These are phyloP conservation scores for Ischnura elegans DNA, from an alignment of 2,888 invertebrate species.

Conservation along the genomic window DNA sequence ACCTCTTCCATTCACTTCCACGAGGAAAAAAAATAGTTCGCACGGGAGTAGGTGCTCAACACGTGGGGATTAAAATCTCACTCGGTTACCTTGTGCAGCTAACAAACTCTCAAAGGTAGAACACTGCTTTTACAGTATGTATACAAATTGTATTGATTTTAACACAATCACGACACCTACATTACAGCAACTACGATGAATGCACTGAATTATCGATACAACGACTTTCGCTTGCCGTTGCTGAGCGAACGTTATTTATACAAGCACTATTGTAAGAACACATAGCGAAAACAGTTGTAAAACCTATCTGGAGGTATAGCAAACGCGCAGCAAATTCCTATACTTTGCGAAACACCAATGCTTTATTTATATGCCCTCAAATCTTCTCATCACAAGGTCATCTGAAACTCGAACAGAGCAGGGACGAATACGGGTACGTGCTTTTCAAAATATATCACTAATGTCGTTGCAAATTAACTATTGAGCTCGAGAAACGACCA, in stretches of 20 bases:
- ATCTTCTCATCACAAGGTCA: not conserved
- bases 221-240: too few species aligned
- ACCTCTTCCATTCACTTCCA: not conserved
- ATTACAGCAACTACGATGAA: too few species aligned
- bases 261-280: too few species aligned
- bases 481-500: too few species aligned
- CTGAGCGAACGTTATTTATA: too few species aligned
- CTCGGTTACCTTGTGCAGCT: too few species aligned
- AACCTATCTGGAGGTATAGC: not conserved
- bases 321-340: not conserved
- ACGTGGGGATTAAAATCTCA: not conserved
- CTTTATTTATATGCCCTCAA: not conserved
- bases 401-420: not conserved
- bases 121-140: not conserved
- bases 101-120: too few species aligned
- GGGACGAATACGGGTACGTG: not conserved
- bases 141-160: too few species aligned
- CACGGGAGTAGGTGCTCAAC: not conserved
- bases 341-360: not conserved
- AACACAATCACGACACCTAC: too few species aligned
- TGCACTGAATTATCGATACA: too few species aligned
- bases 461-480: too few species aligned
- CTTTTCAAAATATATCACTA: too few species aligned
- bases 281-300: not conserved
- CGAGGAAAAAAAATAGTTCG: not conserved